Evolutionary conservation across 2,797 vertebrate species (phyloP).

Genomic region (Pterois miles): DNA sequence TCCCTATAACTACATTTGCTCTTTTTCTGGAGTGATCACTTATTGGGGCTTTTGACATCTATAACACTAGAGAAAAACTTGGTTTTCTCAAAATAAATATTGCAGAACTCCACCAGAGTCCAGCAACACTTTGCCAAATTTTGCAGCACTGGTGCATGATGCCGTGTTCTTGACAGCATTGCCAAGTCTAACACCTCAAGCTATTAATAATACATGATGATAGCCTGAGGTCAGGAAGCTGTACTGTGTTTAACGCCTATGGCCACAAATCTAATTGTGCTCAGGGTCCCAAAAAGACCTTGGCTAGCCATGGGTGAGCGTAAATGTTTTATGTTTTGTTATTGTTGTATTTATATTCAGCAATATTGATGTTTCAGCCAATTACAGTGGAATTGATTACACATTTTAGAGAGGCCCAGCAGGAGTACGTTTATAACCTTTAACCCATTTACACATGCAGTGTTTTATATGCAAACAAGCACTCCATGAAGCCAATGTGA

Average conservation of each 20-base stretch:
- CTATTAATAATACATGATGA: not conserved
- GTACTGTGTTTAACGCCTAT: not conserved
- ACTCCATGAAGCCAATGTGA: not conserved
- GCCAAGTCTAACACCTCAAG: not conserved
- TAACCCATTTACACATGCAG: not conserved
- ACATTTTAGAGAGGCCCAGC: not conserved
- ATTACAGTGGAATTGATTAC: not conserved
- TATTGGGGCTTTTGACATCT: not conserved
- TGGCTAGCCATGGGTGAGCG: not conserved
- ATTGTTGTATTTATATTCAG: too few species aligned
- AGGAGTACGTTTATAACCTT: not conserved
- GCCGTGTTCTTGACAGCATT: not conserved
- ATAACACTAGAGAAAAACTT: not conserved
- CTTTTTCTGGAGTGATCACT: not conserved
- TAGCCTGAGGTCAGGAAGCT: not conserved
- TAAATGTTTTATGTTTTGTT: not conserved
- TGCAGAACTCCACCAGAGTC: not conserved
- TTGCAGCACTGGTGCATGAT: rapidly evolving
- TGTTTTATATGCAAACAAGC: not conserved
- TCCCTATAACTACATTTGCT: too few species aligned
- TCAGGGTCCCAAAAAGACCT: not conserved
- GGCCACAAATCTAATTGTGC: not conserved
- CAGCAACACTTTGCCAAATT: not conserved
- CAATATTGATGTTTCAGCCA: not conserved
- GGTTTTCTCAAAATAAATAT: not conserved